Base-by-base conservation (phyloP, 1,140 invertebrate genomes). In the Tribolium madens region DNA sequence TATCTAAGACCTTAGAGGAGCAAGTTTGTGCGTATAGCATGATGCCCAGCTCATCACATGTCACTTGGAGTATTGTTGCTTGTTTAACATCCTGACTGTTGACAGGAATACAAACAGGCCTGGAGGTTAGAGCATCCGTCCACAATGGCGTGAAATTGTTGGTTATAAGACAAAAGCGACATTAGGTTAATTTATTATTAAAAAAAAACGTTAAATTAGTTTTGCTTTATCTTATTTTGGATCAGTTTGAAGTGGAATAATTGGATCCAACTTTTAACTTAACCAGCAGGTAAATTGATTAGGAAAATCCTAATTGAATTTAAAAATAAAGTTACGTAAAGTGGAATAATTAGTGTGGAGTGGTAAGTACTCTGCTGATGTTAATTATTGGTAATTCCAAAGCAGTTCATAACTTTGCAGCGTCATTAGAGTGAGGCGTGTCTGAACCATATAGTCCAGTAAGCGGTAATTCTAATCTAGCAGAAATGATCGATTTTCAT, bases 1-100 rank as follows among this genome's bases (percentile, higher is more conserved):
- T 64, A 64, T 64, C 57, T 64, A 12, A 64, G 52, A 57, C 18
- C 52, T 57, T 57, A 21, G 50, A 53, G 14, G 15, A 53, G 7
- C 53, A 60, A 60, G 21, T 64, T 64, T 12, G 57, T 33, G 57
- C 21, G 57, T 33, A 64, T 1, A 64, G 14, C 14, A 64, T 64
- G 57, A 33, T 64, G 57, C 26, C 14, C n/a, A 31, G 57, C 57
- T 57, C 52, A 57, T 57, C 17, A 57, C 14, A 4, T 57, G 52
- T 57, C 52, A 57, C 14, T 21, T 21, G 10, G 52, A 57, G 52
- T 57, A 57, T 57, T 57, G 52, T 57, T 18, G 52, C 17, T 57
- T 17, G 52, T 18, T 57, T 57, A 57, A 21, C 17, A 57, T 17
- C 52, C 52, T 57, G 52, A 57, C 52, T 57, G 52, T 18, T 57